Conservation (phyloP, 2,797 vertebrate genomes). For the Enteromius mattozi region DNA sequence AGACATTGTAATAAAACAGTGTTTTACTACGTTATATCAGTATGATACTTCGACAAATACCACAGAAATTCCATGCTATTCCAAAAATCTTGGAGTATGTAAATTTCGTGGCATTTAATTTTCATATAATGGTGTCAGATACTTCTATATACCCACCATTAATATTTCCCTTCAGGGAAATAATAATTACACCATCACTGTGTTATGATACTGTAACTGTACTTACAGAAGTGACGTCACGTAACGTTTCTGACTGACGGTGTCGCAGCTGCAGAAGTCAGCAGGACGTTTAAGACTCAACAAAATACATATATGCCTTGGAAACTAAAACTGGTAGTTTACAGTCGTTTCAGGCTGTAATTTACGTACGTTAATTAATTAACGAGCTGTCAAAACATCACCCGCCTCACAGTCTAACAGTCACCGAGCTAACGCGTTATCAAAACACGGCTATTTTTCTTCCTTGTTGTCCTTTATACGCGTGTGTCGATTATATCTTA, state of each 20-base stretch:
- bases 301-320: not conserved
- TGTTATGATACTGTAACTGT: not conserved
- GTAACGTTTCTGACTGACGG: not conserved
- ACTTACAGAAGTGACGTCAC: conserved; percentile 24
- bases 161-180: too few relatives aligned
- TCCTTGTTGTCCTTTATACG: not conserved
- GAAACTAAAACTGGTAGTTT: not conserved
- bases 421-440: conserved; percentile 21
- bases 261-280: conserved; percentile 31
- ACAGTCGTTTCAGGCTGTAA: not conserved
- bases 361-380: too few relatives aligned
- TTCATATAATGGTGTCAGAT: not conserved
- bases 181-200: not conserved
- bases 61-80: not conserved
- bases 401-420: not conserved
- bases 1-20: not conserved
- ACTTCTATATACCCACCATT: not conserved
- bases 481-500: conserved; percentile 3
- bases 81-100: not conserved
- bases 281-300: not conserved
- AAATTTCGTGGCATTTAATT: not conserved
- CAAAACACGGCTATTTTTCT: conserved; percentile 1
- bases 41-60: not conserved
- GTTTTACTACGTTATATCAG: not conserved
- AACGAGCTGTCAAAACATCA: conserved; percentile 7